These are phyloP conservation scores for Leucophora obtusa DNA, from an alignment of 2,888 invertebrate species.

Conservation along the genomic window DNA sequence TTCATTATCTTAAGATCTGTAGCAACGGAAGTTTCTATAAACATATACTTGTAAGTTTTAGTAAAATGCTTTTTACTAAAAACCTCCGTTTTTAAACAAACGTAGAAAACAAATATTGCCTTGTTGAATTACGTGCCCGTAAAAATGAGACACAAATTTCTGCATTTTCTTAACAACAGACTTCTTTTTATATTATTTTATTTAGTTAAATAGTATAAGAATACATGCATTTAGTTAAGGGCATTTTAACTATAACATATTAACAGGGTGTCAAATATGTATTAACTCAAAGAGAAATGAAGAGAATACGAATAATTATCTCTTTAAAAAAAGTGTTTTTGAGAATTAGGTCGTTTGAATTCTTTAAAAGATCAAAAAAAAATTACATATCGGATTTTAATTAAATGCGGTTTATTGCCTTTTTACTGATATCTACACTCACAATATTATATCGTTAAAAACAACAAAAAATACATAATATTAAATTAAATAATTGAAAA, in stretches of 20 bases:
- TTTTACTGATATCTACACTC: no score
- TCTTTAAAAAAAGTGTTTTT: no score
- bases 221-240: slow-evolving; percentile 5
- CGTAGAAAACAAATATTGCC: slow-evolving; percentile 22
- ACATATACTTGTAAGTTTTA: not conserved
- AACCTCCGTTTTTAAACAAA: not conserved
- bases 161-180: slow-evolving; percentile 1
- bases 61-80: slow-evolving; percentile 2
- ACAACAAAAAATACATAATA: no score
- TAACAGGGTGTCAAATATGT: not conserved
- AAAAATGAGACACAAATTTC: slow-evolving; percentile 26
- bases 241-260: not conserved
- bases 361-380: no score
- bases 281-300: not conserved
- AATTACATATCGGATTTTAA: no score
- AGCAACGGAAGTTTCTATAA: not conserved
- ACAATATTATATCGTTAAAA: no score
- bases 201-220: not conserved
- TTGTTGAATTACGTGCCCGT: slow-evolving; percentile 33
- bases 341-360: no score
- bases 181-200: not conserved
- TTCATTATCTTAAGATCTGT: not conserved
- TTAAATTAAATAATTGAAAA: no score
- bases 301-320: no score
- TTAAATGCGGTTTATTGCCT: no score